Percentiles rank a stretch among this genome's conserved stretches.
phyloP scores from a whole-genome alignment of 2,113 vertebrate genomes.

The Suncus etruscus region DNA sequence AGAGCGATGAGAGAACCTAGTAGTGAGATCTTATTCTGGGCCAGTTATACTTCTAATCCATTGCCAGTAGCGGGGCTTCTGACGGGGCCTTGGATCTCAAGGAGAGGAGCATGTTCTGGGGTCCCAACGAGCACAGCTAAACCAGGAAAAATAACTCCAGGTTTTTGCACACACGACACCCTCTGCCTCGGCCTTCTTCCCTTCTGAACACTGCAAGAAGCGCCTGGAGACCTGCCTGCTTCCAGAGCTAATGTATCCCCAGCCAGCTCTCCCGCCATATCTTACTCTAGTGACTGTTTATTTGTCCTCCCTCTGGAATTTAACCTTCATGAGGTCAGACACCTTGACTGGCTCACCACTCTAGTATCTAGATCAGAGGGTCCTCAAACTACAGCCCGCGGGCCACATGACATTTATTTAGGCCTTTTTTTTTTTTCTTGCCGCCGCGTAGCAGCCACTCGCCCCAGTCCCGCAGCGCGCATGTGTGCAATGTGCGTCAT shows the following conservation, averaged over 20 bases:
- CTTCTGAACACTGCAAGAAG: constrained; percentile 11
- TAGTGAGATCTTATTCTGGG: not conserved
- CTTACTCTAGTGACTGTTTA: not conserved
- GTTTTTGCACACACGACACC: not conserved
- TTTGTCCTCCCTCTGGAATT: constrained; percentile 35
- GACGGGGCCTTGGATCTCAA: not conserved
- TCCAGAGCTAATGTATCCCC: not conserved
- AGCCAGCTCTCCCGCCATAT: not conserved
- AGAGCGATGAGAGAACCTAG: not conserved
- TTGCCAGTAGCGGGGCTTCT: not conserved
- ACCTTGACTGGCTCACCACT: not conserved
- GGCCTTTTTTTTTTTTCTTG: too few relatives aligned
- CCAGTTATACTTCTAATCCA: not conserved
- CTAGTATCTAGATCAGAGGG: constrained; percentile 1
- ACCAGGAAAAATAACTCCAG: not conserved
- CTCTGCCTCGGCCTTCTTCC: not conserved
- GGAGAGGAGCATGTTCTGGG: not conserved
- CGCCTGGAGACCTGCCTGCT: not conserved
- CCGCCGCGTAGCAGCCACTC: too few relatives aligned
- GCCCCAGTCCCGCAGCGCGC: too few relatives aligned
- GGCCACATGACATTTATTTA: too few relatives aligned
- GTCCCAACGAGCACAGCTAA: constrained; percentile 16
- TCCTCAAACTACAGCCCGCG: too few relatives aligned
- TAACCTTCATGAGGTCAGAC: constrained; percentile 31
- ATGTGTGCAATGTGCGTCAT: too few relatives aligned